Percentiles rank a stretch among this genome's conserved stretches.
Conservation (phyloP, 2,113 vertebrate genomes). For the Panthera uncia region DNA sequence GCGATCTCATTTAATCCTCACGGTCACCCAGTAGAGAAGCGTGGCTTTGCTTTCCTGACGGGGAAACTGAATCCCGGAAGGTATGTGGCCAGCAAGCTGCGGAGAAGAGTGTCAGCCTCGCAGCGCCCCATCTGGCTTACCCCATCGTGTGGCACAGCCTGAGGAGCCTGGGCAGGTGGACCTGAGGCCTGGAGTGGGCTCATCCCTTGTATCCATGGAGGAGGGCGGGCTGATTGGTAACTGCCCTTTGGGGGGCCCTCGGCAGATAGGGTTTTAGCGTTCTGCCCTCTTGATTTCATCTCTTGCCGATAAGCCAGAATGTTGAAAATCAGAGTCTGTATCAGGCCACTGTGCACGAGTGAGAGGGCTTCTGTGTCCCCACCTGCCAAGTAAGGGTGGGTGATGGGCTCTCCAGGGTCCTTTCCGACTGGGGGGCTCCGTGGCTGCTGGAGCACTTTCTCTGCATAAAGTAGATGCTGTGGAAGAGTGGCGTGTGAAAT, state of each 20-base stretch:
- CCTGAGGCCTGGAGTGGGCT: not conserved
- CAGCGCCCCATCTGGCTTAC: not conserved
- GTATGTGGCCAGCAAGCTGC: not conserved
- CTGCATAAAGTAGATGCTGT: not conserved
- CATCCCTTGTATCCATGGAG: not conserved
- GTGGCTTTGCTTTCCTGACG: not conserved
- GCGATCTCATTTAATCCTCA: not conserved
- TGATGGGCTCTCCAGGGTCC: not conserved
- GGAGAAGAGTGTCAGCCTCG: not conserved
- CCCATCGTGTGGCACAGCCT: rapidly evolving
- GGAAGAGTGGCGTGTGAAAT: not conserved
- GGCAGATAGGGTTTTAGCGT: not conserved
- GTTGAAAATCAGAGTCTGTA: not conserved
- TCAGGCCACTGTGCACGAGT: rapidly evolving
- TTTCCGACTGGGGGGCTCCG: too few species aligned
- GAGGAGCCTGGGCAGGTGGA: not conserved
- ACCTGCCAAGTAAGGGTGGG: not conserved
- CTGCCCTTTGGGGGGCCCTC: not conserved
- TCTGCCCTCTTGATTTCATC: not conserved
- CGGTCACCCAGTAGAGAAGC: not conserved
- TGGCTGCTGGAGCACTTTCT: not conserved
- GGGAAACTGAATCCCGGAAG: not conserved
- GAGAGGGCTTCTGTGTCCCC: not conserved
- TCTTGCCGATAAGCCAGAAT: not conserved
- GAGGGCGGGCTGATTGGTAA: too few species aligned